Conservation (phyloP, 2,888 invertebrate genomes). For the Heliconius cydno region DNA sequence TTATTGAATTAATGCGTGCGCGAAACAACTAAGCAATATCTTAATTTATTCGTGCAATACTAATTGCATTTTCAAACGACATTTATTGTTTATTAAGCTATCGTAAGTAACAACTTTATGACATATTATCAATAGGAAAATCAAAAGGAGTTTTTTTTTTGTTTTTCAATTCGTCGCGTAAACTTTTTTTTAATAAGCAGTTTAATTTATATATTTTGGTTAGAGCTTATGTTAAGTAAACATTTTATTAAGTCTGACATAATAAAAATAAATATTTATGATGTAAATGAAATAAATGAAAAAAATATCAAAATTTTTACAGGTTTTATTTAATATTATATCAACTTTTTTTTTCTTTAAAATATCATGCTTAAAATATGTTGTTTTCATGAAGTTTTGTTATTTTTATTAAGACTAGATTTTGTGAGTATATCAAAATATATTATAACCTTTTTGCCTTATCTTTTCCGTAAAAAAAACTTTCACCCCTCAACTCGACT, state of each 20-base stretch:
- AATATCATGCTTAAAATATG: not conserved
- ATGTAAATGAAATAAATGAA: not conserved
- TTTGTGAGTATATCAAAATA: not conserved
- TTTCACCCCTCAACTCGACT: no score
- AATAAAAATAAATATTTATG: not conserved
- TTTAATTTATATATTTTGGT: no score
- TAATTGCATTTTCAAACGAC: not conserved
- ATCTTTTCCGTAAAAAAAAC: no score
- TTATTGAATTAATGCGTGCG: conserved; percentile 15
- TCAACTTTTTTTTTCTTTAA: not conserved
- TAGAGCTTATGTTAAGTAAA: no score
- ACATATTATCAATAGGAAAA: not conserved
- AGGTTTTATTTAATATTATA: not conserved
- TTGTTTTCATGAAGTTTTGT: no score
- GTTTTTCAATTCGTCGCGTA: not conserved
- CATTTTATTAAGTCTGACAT: no score
- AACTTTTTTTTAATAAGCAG: no score
- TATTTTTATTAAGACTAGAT: not conserved
- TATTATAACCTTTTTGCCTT: not conserved
- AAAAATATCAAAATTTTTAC: not conserved
- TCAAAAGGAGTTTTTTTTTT: no score
- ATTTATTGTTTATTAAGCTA: not conserved
- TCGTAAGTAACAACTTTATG: not conserved
- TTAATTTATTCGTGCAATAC: conserved; percentile 24
- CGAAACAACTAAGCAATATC: conserved; percentile 12